phyloP scores from a whole-genome alignment of 1,140 invertebrate species.

The Pseudomyrmex pallidus region DNA sequence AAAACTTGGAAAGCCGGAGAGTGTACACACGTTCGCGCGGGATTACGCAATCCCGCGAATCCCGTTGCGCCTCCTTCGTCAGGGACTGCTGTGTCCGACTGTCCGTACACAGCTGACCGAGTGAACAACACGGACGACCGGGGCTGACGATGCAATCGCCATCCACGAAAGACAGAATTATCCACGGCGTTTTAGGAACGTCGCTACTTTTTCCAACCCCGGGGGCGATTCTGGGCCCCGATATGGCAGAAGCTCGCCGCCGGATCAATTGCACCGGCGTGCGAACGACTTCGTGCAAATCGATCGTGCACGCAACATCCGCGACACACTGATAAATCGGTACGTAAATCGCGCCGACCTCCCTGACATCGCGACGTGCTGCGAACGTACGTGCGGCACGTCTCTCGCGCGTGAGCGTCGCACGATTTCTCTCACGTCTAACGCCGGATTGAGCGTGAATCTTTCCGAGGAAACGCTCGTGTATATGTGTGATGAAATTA shows the following conservation, averaged over 20 bases:
- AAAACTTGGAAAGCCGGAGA: constrained; percentile 75
- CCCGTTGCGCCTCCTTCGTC: constrained; percentile 70
- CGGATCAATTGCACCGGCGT: constrained; percentile 42
- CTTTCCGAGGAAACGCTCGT: not conserved
- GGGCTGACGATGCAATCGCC: constrained; percentile 55
- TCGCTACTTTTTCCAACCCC: constrained; percentile 36
- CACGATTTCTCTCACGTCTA: constrained; percentile 1
- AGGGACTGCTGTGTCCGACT: constrained; percentile 20
- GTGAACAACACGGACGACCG: constrained; percentile 11
- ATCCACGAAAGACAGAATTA: constrained; percentile 38
- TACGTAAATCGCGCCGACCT: constrained; percentile 26
- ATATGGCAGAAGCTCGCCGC: constrained; percentile 32
- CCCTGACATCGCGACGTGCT: not conserved
- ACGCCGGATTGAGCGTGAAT: not conserved
- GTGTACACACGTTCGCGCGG: constrained; percentile 64
- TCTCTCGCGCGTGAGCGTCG: not conserved
- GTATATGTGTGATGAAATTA: not conserved
- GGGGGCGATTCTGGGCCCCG: constrained; percentile 1
- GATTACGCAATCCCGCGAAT: constrained; percentile 78
- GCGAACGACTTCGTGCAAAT: constrained; percentile 16
- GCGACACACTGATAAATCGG: constrained; percentile 24
- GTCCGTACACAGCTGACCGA: constrained; percentile 66
- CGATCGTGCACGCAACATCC: not conserved
- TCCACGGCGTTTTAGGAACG: constrained; percentile 40
- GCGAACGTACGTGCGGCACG: not conserved